phyloP scores from a whole-genome alignment of 2,113 vertebrate genomes.

The Rallus limicola region DNA sequence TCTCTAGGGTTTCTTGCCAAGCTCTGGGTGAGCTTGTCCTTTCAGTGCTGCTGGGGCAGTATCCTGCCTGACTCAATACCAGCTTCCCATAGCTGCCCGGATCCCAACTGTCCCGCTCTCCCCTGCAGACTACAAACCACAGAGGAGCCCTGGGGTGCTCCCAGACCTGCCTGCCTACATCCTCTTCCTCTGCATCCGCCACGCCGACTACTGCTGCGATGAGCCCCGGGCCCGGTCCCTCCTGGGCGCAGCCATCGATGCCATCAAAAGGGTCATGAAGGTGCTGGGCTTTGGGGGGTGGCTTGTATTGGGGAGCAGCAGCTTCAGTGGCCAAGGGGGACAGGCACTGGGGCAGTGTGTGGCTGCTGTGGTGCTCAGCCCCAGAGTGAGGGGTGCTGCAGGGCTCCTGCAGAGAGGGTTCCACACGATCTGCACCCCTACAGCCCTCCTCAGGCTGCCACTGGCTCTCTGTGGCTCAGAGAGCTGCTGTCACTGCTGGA shows the following conservation, averaged over 20 bases:
- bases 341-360: background rate
- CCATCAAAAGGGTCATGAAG: constrained; percentile 80
- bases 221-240: constrained; percentile 52
- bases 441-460: background rate
- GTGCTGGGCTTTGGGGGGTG: constrained; percentile 25
- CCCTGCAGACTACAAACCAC: constrained; percentile 73
- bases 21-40: background rate
- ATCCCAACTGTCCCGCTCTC: background rate
- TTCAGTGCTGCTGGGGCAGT: background rate
- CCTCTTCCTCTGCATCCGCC: constrained; percentile 79
- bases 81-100: background rate
- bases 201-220: constrained; percentile 69
- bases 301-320: background rate
- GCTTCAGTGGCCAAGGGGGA: background rate
- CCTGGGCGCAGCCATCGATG: constrained; percentile 51
- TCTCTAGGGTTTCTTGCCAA: background rate
- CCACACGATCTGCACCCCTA: background rate
- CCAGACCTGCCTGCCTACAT: constrained; percentile 76
- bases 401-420: background rate
- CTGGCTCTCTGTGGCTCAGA: fast-evolving
- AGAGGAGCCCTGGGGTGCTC: constrained; percentile 56
- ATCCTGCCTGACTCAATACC: background rate
- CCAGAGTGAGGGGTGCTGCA: no score
- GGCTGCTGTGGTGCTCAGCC: background rate
- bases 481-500: background rate